Base-by-base conservation (phyloP, 2,113 vertebrate species). In the Tupaia tana region DNA sequence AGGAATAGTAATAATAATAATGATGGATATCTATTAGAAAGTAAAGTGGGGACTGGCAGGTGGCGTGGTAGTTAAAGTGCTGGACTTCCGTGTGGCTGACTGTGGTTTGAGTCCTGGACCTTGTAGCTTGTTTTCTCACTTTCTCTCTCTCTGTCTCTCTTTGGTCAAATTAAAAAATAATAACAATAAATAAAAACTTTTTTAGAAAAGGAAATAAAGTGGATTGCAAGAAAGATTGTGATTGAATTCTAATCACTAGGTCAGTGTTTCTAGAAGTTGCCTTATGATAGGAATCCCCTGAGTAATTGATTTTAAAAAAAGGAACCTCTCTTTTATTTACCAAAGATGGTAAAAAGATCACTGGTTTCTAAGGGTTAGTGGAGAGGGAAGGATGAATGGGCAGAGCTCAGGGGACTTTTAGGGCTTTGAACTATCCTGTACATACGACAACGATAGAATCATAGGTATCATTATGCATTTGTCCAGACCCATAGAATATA, bases 1-100 rank as follows among this genome's bases (percentile, higher is more conserved):
- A 86, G 58, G 19, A 92, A 10, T 75, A 92, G 59, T 24, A 92
- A 34, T 43, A 43, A 43, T 77, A 52, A 24, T 71, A 70, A 64
- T 77, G 67, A 94, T 63, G 78, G 93, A 79, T 22, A 25, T 81
- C 61, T 85, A 64, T 78, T 86, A 64, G 58, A 83, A 94, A 95
- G 78, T 27, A 73, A 91, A 89, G 9, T 20, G 19, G n/a, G 43
- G 43, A 6, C 6, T 43, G 43, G 43, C 43, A 43, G 43, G 43
- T 43, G 43, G 43, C 6, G 43, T 43, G 43, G 43, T 43, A 43
- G 43, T 43, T 43, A 43, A 43, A 43, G 43, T 43, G 43, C 43
- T 43, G 43, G 43, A 43, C 43, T 43, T 43, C 43, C 43, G 6
- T 43, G 43, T 43, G 43, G 43, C 43, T 43, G 43, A 43, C 43